These are phyloP conservation scores for Campylomormyrus numenius DNA, from an alignment of 2,113 vertebrate genomes.

Conservation along the genomic window DNA sequence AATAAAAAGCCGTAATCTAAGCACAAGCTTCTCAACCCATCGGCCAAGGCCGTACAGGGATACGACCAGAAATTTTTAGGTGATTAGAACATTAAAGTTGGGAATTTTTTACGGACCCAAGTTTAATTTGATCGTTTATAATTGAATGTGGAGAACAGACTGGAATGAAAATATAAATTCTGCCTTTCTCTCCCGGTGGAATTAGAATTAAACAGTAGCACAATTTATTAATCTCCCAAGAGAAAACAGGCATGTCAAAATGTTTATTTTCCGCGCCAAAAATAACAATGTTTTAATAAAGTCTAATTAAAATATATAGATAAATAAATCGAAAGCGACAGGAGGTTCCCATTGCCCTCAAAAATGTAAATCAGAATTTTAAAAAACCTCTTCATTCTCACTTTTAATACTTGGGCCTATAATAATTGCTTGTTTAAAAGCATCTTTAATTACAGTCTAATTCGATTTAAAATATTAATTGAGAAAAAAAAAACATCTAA, in stretches of 20 bases:
- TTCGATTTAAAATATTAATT: neutral
- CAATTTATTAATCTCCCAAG: slow-evolving; percentile 1
- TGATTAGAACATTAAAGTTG: slow-evolving; percentile 22
- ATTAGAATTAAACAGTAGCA: neutral
- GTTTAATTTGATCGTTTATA: neutral
- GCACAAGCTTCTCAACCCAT: neutral
- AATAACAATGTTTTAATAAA: neutral
- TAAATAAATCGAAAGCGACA: neutral
- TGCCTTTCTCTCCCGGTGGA: neutral
- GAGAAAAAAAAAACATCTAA: neutral
- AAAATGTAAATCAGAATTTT: neutral
- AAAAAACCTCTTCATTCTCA: neutral
- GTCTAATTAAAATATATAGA: neutral
- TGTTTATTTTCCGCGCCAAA: neutral
- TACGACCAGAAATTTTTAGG: neutral
- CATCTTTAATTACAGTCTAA: neutral
- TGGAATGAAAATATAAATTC: neutral
- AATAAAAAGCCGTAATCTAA: neutral
- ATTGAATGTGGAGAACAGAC: neutral
- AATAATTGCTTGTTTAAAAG: neutral
- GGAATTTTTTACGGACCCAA: slow-evolving; percentile 26
- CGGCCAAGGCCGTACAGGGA: neutral
- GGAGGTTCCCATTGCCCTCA: neutral
- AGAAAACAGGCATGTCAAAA: neutral
- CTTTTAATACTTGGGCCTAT: neutral